Evolutionary conservation across 2,888 invertebrate genomes (phyloP).

Genomic region (Amphipyra tragopoginis): DNA sequence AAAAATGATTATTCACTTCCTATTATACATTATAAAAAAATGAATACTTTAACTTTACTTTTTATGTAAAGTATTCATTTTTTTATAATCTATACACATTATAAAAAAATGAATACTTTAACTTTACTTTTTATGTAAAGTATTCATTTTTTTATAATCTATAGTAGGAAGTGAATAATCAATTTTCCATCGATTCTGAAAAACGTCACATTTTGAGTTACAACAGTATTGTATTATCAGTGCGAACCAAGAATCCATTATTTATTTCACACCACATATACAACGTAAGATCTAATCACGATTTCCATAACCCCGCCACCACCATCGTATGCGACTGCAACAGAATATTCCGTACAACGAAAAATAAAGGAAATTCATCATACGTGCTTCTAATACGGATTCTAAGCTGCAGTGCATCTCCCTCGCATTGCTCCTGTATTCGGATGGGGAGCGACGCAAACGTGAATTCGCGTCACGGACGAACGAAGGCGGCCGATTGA

Average conservation of each 20-base stretch:
- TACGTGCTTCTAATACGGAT: constrained; percentile 56
- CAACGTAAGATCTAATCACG: constrained; percentile 46
- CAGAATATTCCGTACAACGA: constrained; percentile 51
- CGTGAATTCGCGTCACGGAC: constrained; percentile 53
- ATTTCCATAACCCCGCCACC: constrained; percentile 48
- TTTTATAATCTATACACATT: too few relatives aligned
- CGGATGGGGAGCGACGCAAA: constrained; percentile 4
- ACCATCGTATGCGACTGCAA: constrained; percentile 15
- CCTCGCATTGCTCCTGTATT: constrained; percentile 35
- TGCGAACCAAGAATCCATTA: background rate
- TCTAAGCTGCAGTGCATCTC: constrained; percentile 53
- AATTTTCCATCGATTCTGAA: too few relatives aligned
- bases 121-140: too few relatives aligned
- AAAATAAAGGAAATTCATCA: constrained; percentile 58
- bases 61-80: too few relatives aligned
- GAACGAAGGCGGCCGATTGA: constrained; percentile 52
- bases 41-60: too few relatives aligned
- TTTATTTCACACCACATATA: constrained; percentile 17
- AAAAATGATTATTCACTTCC: too few relatives aligned
- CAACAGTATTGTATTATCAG: too few relatives aligned
- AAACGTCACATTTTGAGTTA: too few relatives aligned
- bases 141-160: too few relatives aligned
- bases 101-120: too few relatives aligned
- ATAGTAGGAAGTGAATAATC: too few relatives aligned
- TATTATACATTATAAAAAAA: too few relatives aligned